Conservation (phyloP, 2,113 vertebrate genomes). For the Dryoscopus gambensis region DNA sequence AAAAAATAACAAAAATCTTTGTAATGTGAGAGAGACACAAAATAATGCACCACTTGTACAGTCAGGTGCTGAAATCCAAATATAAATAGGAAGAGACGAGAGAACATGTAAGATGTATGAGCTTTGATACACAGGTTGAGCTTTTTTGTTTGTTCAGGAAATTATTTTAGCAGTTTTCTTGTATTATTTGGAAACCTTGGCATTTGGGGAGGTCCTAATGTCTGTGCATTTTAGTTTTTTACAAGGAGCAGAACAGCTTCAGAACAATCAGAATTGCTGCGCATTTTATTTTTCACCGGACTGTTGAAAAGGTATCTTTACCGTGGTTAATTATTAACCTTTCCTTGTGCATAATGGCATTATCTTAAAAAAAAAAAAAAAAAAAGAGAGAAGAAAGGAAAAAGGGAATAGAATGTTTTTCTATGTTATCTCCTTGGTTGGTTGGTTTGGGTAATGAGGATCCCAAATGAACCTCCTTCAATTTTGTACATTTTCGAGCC, state of each 20-base stretch:
- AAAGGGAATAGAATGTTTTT: slow-evolving; percentile 1
- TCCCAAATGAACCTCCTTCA: slow-evolving; percentile 49
- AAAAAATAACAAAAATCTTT: neutral
- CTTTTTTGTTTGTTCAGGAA: slow-evolving; percentile 13
- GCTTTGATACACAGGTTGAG: neutral
- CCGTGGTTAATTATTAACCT: slow-evolving; percentile 52
- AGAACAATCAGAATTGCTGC: neutral
- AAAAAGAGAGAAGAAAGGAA: neutral
- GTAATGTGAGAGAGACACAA: neutral
- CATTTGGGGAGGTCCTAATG: neutral
- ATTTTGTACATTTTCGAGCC: neutral
- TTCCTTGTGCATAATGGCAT: neutral
- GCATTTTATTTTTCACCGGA: neutral
- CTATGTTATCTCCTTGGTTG: slow-evolving; percentile 45
- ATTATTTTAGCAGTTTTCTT: slow-evolving; percentile 2
- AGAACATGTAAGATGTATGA: neutral
- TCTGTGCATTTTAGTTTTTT: slow-evolving; percentile 5
- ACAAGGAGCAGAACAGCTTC: neutral
- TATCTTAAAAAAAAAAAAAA: slow-evolving; percentile 3
- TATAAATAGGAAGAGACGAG: neutral
- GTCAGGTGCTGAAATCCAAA: slow-evolving; percentile 17
- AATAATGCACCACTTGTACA: neutral
- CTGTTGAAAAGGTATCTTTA: neutral
- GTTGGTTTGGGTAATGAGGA: slow-evolving; percentile 58
- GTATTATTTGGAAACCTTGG: neutral